phyloP scores from a whole-genome alignment of 2,888 invertebrate genomes.

The Lordiphosa andalusiaca region DNA sequence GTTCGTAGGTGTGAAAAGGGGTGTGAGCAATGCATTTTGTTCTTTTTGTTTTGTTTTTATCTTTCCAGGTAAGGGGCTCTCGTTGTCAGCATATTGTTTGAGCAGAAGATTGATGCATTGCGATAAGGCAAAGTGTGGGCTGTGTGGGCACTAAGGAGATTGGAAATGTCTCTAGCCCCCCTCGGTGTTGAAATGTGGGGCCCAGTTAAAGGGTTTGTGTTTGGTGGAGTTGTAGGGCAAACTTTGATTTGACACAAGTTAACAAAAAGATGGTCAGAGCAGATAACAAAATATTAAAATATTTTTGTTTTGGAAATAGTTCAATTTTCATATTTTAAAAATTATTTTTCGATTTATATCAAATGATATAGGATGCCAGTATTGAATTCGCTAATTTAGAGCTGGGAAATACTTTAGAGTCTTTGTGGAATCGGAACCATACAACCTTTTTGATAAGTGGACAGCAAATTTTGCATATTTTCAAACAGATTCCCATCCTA shows the following conservation, averaged over 20 bases:
- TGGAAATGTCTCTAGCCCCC: slow-evolving; percentile 5
- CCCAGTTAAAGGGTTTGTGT: background rate
- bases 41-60: slow-evolving; percentile 27
- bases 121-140: slow-evolving; percentile 37
- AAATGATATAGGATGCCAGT: too few species aligned
- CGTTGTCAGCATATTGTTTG: slow-evolving; percentile 42
- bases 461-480: too few species aligned
- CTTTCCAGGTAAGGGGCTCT: slow-evolving; percentile 46
- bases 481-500: too few species aligned
- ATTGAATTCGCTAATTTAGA: too few species aligned
- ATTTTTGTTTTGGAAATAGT: too few species aligned
- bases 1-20: slow-evolving; percentile 54
- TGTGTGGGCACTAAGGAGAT: background rate
- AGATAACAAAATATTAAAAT: too few species aligned
- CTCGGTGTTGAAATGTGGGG: slow-evolving; percentile 36
- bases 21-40: slow-evolving; percentile 17
- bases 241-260: background rate
- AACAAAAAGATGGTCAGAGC: too few species aligned
- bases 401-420: too few species aligned
- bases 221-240: background rate
- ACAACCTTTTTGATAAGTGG: too few species aligned
- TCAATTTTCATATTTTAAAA: too few species aligned
- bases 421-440: too few species aligned
- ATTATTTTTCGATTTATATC: too few species aligned
- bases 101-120: slow-evolving; percentile 54